phyloP scores from a whole-genome alignment of 2,113 vertebrate genomes.

The Centrocercus urophasianus region DNA sequence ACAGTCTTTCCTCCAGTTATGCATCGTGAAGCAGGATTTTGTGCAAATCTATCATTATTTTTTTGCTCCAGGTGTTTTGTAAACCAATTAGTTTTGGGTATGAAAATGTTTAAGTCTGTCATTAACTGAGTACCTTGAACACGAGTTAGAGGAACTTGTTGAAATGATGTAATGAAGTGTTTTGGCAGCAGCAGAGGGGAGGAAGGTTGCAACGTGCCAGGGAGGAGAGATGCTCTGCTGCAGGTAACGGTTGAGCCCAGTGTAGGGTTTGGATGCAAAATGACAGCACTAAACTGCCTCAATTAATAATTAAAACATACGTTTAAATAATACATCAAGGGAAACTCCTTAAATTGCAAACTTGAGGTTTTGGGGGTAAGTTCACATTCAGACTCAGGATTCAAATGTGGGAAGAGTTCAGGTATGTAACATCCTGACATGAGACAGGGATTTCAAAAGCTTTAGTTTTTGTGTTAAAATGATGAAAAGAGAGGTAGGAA shows the following conservation, averaged over 20 bases:
- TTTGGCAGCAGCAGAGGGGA: background rate
- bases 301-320: constrained; percentile 56
- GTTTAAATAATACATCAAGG: constrained; percentile 66
- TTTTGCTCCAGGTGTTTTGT: constrained; percentile 19
- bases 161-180: background rate
- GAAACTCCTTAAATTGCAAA: constrained; percentile 53
- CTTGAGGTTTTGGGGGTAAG: constrained; percentile 21
- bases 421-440: background rate
- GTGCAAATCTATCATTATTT: background rate
- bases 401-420: constrained; percentile 36
- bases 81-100: background rate
- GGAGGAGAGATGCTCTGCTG: background rate
- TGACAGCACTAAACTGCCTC: constrained; percentile 5
- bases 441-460: constrained; percentile 25
- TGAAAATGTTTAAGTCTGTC: constrained; percentile 20
- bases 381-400: background rate
- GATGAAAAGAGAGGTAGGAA: constrained; percentile 42
- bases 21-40: rapidly evolving
- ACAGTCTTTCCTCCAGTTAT: background rate
- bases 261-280: constrained; percentile 15
- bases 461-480: constrained; percentile 40
- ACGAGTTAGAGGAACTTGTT: background rate
- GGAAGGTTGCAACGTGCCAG: background rate
- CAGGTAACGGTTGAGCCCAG: background rate
- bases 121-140: constrained; percentile 12